Evolutionary conservation across 2,888 invertebrate genomes (phyloP).

Genomic region (Teleogryllus oceanicus): DNA sequence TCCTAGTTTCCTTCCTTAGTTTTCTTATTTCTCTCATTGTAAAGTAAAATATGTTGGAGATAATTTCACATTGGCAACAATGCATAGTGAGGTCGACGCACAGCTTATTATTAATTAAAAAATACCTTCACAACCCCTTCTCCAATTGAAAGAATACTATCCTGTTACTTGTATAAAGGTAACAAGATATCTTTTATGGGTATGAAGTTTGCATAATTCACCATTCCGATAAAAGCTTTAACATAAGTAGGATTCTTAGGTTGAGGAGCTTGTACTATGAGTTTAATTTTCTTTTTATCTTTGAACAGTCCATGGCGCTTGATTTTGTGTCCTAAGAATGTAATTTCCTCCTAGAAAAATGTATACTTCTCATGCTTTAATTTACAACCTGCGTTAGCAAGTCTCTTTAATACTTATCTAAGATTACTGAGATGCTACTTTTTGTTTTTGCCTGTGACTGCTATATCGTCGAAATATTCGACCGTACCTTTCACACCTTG

Average conservation of each 20-base stretch:
- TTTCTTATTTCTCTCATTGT: too few species aligned
- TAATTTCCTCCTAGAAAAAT: background rate
- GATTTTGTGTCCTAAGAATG: background rate
- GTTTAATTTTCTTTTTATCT: background rate
- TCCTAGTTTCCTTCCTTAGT: too few species aligned
- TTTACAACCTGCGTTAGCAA: background rate
- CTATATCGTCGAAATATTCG: background rate
- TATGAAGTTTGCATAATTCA: background rate
- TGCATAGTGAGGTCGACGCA: too few species aligned
- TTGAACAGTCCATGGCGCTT: background rate
- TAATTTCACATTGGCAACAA: too few species aligned
- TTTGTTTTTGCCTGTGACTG: background rate
- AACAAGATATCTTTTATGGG: background rate
- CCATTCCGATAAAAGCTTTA: background rate
- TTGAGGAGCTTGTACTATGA: background rate
- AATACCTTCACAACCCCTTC: too few species aligned
- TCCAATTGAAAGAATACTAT: too few species aligned
- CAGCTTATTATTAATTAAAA: too few species aligned
- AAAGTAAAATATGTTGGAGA: too few species aligned
- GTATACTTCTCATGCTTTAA: background rate
- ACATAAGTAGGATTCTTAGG: background rate
- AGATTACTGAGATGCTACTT: background rate
- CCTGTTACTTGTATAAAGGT: too few species aligned
- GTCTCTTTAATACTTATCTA: background rate
- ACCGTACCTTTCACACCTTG: background rate